Evolutionary conservation across 1,140 invertebrate genomes (phyloP).

Genomic region (Grapholita molesta): DNA sequence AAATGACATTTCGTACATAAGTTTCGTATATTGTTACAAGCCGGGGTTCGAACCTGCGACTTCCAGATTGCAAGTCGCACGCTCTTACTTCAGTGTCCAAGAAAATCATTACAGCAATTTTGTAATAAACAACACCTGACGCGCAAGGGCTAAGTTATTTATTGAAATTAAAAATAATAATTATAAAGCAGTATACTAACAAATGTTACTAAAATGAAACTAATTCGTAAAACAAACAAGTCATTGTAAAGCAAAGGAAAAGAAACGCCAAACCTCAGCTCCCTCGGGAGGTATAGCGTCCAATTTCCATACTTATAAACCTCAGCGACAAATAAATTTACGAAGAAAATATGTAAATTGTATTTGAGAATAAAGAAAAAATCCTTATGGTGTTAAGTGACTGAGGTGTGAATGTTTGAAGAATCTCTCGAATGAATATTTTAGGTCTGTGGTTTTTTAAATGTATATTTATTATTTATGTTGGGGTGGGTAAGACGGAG

Average conservation of each 20-base stretch:
- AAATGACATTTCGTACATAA: too few species aligned
- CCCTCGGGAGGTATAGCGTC: conserved; percentile 37
- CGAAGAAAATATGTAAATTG: conserved; percentile 59
- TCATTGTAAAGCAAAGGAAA: conserved; percentile 12
- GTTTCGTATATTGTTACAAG: too few species aligned
- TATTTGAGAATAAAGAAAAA: conserved; percentile 43
- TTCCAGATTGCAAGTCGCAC: too few species aligned
- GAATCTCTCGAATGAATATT: conserved; percentile 52
- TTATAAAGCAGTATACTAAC: too few species aligned
- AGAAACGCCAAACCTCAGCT: conserved; percentile 24
- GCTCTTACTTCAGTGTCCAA: too few species aligned
- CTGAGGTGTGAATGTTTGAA: conserved; percentile 45
- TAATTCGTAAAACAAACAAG: not conserved
- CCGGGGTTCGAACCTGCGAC: too few species aligned
- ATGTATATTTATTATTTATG: conserved; percentile 68
- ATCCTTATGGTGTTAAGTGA: conserved; percentile 37
- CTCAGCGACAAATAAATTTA: conserved; percentile 42
- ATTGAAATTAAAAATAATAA: too few species aligned
- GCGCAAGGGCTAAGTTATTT: too few species aligned
- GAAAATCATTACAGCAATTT: too few species aligned
- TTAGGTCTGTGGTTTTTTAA: conserved; percentile 56
- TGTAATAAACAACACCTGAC: too few species aligned
- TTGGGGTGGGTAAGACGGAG: conserved; percentile 27
- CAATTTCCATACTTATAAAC: conserved; percentile 60
- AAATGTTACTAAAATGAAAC: not conserved